phyloP scores from a whole-genome alignment of 2,888 invertebrate species.

The Leptinotarsa rubiginosa region DNA sequence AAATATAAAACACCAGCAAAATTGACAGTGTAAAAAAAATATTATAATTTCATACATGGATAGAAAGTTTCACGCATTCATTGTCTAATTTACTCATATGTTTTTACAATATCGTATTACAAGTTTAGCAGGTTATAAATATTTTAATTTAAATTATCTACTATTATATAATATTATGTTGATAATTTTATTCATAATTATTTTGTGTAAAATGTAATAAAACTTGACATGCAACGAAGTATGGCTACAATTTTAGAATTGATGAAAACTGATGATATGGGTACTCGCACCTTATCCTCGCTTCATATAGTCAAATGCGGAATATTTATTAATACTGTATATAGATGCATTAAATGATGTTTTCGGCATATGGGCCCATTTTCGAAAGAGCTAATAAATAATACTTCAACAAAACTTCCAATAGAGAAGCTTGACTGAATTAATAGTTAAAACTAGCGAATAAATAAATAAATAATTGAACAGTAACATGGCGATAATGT shows the following conservation, averaged over 20 bases:
- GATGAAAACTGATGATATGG: conserved; percentile 52
- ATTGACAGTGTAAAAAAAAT: conserved; percentile 64
- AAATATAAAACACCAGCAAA: conserved; percentile 63
- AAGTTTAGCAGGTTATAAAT: conserved; percentile 66
- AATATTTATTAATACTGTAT: conserved; percentile 53
- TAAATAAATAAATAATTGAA: conserved; percentile 51
- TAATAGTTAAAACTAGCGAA: conserved; percentile 47
- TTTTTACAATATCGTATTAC: conserved; percentile 66
- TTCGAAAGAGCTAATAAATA: conserved; percentile 8
- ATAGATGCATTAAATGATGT: conserved; percentile 53
- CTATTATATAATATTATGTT: conserved; percentile 63
- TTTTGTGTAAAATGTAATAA: conserved; percentile 67
- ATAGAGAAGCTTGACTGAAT: conserved; percentile 40
- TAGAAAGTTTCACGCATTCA: conserved; percentile 63
- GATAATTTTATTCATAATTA: conserved; percentile 63
- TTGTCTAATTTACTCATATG: conserved; percentile 66
- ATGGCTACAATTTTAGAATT: conserved; percentile 57
- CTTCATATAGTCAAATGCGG: conserved; percentile 19
- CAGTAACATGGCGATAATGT: not conserved
- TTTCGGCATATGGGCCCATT: conserved; percentile 27
- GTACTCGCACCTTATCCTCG: conserved; percentile 59
- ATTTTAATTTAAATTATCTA: conserved; percentile 65
- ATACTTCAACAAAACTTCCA: conserved; percentile 14
- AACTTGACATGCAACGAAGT: conserved; percentile 66
- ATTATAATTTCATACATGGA: conserved; percentile 58